Percentiles rank a stretch among this genome's conserved stretches.
Conservation (phyloP, 2,113 vertebrate genomes). For the Cyanistes caeruleus region DNA sequence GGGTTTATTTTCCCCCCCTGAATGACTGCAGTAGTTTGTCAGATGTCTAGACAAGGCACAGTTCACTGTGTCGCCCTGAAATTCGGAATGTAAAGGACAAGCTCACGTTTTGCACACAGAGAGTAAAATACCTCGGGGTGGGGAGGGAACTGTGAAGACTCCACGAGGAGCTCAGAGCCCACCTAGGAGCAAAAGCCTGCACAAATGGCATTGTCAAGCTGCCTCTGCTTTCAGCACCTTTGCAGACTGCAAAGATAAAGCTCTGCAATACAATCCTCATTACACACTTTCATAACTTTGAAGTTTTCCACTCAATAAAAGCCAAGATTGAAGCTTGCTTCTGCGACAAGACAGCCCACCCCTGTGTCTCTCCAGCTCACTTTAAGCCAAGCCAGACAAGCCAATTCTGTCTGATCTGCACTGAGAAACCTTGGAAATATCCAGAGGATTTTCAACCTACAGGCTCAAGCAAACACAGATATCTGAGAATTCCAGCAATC, state of each 20-base stretch:
- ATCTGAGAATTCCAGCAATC: background rate
- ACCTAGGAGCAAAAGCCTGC: background rate
- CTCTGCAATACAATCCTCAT: background rate
- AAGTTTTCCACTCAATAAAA: background rate
- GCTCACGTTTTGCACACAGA: background rate
- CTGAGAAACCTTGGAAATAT: background rate
- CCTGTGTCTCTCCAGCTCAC: background rate
- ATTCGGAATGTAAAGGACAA: background rate
- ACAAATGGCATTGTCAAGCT: background rate
- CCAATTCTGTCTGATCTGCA: background rate
- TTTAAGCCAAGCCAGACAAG: background rate
- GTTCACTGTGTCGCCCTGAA: background rate
- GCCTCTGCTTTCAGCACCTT: background rate
- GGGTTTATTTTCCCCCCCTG: rapidly evolving
- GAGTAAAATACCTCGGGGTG: background rate
- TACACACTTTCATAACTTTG: background rate
- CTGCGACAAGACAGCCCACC: background rate
- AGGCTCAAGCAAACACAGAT: background rate
- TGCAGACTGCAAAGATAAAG: background rate
- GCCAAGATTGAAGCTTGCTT: background rate
- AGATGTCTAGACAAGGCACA: constrained; percentile 42
- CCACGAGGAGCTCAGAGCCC: background rate
- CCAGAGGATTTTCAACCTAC: background rate
- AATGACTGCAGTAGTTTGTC: constrained; percentile 4
- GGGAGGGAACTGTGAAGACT: background rate